Conservation (phyloP, 2,113 vertebrate species). For the Platichthys flesus region DNA sequence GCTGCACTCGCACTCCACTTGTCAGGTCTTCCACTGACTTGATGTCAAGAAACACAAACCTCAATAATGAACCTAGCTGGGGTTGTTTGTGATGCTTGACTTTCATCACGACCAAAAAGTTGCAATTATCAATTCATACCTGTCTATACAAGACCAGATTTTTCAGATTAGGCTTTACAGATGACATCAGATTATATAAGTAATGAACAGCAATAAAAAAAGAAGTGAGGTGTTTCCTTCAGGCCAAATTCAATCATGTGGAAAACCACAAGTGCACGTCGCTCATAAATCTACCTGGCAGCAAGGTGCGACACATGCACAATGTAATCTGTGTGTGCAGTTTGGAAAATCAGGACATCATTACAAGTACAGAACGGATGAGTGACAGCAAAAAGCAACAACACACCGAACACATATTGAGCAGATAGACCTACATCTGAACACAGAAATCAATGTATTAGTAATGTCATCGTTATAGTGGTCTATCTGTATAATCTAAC, state of each 20-base stretch:
- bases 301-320: conserved; percentile 27
- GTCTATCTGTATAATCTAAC: too few species aligned
- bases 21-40: conserved; percentile 43
- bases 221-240: conserved; percentile 46
- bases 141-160: conserved; percentile 22
- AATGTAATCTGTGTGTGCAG: conserved; percentile 28
- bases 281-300: conserved; percentile 61
- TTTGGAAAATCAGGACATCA: conserved; percentile 39
- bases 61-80: conserved; percentile 20
- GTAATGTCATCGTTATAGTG: background rate
- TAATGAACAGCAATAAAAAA: conserved; percentile 31
- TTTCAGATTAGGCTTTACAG: conserved; percentile 19
- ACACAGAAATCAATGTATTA: background rate
- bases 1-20: conserved; percentile 41
- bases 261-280: conserved; percentile 28
- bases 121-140: conserved; percentile 37
- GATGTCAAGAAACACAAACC: conserved; percentile 24
- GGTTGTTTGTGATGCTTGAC: conserved; percentile 23
- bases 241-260: conserved; percentile 50
- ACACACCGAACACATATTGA: too few species aligned
- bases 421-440: too few species aligned
- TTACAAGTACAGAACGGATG: conserved; percentile 27
- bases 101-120: conserved; percentile 9
- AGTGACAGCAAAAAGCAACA: background rate
- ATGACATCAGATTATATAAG: conserved; percentile 31